A percentile compares a stretch with the other conserved stretches of the same genome.
phyloP scores from a whole-genome alignment of 1,140 invertebrate genomes.

The Cepaea nemoralis region DNA sequence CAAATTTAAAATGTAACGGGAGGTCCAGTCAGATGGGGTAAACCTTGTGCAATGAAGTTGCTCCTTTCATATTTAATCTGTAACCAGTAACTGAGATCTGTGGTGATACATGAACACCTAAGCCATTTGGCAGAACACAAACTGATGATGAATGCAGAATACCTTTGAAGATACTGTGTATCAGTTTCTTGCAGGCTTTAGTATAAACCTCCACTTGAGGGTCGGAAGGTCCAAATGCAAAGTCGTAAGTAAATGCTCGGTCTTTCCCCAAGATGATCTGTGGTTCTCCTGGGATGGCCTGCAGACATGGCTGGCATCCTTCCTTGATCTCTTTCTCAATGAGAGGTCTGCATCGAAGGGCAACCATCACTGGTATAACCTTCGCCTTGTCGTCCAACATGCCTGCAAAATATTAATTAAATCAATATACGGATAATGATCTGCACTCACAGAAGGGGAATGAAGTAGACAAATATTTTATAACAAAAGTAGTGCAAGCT shows the following conservation, averaged over 20 bases:
- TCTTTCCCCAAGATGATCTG: conserved; percentile 90
- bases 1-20: too few relatives aligned
- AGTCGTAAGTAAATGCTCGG: conserved; percentile 88
- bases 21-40: too few relatives aligned
- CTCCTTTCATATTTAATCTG: too few relatives aligned
- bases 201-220: conserved; percentile 84
- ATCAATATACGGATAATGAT: too few relatives aligned
- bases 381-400: conserved; percentile 45
- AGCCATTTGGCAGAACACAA: too few relatives aligned
- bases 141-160: too few relatives aligned
- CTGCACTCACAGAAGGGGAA: too few relatives aligned
- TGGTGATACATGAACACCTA: too few relatives aligned
- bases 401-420: neutral
- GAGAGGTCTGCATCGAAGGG: conserved; percentile 84
- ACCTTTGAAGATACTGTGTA: conserved; percentile 86
- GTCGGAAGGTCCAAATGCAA: conserved; percentile 82
- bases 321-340: conserved; percentile 78
- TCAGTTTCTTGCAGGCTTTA: conserved; percentile 80
- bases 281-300: conserved; percentile 74
- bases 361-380: conserved; percentile 76
- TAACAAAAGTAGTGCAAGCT: too few relatives aligned
- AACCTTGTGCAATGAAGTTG: too few relatives aligned
- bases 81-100: too few relatives aligned
- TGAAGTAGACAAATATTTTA: too few relatives aligned
- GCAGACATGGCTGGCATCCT: conserved; percentile 68